Base-by-base conservation (phyloP, 2,888 invertebrate genomes). In the Agrenia bidenticulata region DNA sequence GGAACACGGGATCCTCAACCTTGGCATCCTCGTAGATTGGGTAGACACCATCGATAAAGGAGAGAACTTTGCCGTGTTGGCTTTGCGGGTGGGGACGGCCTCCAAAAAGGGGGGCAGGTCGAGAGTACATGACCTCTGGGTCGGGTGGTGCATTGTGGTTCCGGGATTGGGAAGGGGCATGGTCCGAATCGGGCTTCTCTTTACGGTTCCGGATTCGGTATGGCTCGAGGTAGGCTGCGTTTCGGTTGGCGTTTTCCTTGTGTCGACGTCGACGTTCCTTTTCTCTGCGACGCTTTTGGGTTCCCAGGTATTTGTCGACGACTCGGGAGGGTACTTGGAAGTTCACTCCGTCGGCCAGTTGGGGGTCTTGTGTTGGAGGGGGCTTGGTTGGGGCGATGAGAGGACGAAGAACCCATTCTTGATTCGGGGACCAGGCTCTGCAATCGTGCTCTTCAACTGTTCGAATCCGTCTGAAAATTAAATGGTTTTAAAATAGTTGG, bases 361-460 rank as follows among this genome's bases (percentile, higher is more conserved):
- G 54, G 19, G 13, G 39, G 15, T n/a, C 19, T 49, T 26, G 61
- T 17, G 11, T 56, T 41, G 23, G 64, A 64, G 37, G 67, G 65
- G 70, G 63, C 15, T 63, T 61, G 15, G 67, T 57, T 21, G 53
- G 56, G 1, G 66, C 58, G 2, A 70, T 49, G n/a, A 70, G 56
- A 13, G 70, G 70, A 26, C 70, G 67, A 19, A 70, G 53, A 17
- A 70, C 62, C 70, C 70, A 70, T 53, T 70, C 37, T 26, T 50
- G 70, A 32, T 67, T 65, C 15, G 70, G 70, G 24, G 55, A 55
- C 67, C 67, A 70, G 0, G 67, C 67, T 39, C 67, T 24, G 24
- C 70, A 70, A 45, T 70, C 70, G 50, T 70, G 67, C 26, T 70
- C 70, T 49, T 70, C 70, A 21, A 70, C 67, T 13, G 54, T 60